A percentile compares a stretch with the other conserved stretches of the same genome.
phyloP scores from a whole-genome alignment of 2,888 invertebrate species.

The Nasonia oneida region DNA sequence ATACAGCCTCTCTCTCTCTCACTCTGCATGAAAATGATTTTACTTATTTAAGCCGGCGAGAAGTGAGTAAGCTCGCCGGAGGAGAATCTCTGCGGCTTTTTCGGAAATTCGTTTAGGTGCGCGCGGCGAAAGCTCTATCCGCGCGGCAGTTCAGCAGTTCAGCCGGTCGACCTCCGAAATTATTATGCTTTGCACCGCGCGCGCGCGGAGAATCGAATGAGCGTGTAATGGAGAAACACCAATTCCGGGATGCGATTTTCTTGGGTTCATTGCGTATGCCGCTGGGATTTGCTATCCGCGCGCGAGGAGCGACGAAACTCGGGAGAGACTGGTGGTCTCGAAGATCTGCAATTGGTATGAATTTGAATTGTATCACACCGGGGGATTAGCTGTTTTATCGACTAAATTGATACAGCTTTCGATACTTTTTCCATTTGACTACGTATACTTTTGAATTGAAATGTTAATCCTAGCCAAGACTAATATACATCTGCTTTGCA shows the following conservation, averaged over 20 bases:
- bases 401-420: no score
- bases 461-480: no score
- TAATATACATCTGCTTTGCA: no score
- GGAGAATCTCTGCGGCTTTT: background rate
- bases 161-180: background rate
- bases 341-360: background rate
- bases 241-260: background rate
- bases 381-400: no score
- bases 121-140: background rate
- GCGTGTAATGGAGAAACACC: slow-evolving; percentile 11
- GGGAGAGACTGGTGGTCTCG: background rate
- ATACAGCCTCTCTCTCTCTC: background rate
- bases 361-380: background rate
- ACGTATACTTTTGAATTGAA: no score
- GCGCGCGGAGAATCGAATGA: background rate
- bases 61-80: background rate
- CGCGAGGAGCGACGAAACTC: background rate
- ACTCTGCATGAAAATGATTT: slow-evolving; percentile 55
- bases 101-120: background rate
- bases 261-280: slow-evolving; percentile 12
- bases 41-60: slow-evolving; percentile 63
- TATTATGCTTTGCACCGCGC: background rate
- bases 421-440: no score
- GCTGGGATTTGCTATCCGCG: background rate
- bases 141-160: background rate